Percentiles rank a stretch among this genome's conserved stretches.
These are phyloP conservation scores for Glaucidium brasilianum DNA, from an alignment of 2,113 vertebrate genomes.

Conservation along the genomic window DNA sequence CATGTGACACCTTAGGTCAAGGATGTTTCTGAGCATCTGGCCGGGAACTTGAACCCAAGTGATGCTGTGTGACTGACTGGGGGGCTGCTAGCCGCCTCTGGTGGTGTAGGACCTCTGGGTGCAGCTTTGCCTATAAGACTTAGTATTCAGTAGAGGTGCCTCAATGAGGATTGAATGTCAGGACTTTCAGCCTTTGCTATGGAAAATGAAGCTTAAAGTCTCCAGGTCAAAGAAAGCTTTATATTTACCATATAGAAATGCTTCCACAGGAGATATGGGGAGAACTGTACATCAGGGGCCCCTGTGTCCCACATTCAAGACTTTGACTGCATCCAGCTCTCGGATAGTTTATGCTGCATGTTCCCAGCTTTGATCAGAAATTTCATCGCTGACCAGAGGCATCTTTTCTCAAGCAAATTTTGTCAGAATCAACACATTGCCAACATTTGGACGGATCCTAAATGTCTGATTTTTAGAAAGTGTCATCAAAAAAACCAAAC, in stretches of 20 bases:
- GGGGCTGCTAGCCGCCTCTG: background rate
- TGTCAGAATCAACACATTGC: background rate
- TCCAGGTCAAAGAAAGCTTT: background rate
- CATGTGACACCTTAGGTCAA: background rate
- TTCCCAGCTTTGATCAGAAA: background rate
- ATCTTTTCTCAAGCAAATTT: background rate
- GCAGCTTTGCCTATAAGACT: background rate
- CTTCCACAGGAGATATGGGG: background rate
- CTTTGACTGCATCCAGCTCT: background rate
- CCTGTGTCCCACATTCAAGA: background rate
- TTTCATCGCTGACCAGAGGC: background rate
- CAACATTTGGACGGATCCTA: background rate
- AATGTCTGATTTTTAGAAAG: background rate
- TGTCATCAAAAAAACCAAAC: background rate
- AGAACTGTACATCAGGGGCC: background rate
- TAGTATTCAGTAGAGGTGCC: background rate
- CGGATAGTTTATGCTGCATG: fast-evolving
- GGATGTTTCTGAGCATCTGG: background rate
- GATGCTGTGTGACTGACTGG: background rate
- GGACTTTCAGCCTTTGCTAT: background rate
- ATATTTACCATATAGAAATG: background rate
- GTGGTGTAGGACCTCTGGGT: background rate
- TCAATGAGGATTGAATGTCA: background rate
- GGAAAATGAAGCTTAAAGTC: background rate
- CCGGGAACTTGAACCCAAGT: background rate